phyloP scores from a whole-genome alignment of 2,888 invertebrate species.

The Ommatoiulus sabulosus region DNA sequence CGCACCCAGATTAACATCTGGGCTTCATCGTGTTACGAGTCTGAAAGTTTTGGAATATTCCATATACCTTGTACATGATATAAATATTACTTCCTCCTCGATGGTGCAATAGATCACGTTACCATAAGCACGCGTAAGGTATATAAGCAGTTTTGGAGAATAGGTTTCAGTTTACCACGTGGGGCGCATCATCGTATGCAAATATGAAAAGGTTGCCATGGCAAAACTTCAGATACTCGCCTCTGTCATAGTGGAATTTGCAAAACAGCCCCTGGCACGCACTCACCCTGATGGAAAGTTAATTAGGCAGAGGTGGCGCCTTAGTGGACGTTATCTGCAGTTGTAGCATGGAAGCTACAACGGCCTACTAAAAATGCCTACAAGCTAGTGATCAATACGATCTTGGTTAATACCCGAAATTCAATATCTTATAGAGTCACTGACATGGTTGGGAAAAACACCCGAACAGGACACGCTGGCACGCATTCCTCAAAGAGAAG shows the following conservation, averaged over 20 bases:
- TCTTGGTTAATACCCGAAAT: not conserved
- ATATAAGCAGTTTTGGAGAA: not conserved
- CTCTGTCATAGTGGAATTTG: constrained; percentile 10
- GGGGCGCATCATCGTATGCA: not conserved
- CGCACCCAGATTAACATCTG: not conserved
- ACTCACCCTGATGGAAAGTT: constrained; percentile 20
- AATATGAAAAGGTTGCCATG: constrained; percentile 24
- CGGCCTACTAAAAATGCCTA: not conserved
- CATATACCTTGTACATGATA: not conserved
- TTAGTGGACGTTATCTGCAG: not conserved
- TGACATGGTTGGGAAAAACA: not conserved
- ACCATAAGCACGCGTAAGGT: not conserved
- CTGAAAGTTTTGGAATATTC: not conserved
- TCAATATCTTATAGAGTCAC: not conserved
- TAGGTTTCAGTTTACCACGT: constrained; percentile 17
- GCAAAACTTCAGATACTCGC: not conserved
- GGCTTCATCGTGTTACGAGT: not conserved
- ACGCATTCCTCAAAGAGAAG: not conserved
- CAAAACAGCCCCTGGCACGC: constrained; percentile 20
- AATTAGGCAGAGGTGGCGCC: constrained; percentile 31
- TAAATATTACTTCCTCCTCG: not conserved
- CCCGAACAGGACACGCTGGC: not conserved
- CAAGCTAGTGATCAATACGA: not conserved
- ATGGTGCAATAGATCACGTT: not conserved
- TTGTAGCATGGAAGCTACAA: not conserved